Conservation (phyloP, 2,888 invertebrate species). For the Resseliella maxima region DNA sequence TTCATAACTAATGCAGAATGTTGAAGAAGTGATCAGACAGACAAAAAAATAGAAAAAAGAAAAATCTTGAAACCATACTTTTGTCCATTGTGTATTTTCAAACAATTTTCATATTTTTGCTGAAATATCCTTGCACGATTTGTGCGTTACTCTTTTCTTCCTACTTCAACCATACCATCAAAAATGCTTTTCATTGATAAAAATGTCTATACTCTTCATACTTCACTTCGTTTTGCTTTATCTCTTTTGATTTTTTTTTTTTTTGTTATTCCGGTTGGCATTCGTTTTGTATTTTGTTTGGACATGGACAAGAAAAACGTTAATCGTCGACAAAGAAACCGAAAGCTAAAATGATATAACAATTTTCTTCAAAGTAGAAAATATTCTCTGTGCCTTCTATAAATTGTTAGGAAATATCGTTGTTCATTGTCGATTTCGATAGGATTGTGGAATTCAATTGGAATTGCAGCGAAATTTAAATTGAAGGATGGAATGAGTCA, state of each 20-base stretch:
- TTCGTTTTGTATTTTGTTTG: not conserved
- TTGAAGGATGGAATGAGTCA: not conserved
- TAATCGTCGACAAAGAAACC: not conserved
- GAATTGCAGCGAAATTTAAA: not conserved
- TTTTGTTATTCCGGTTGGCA: not conserved
- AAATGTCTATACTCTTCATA: too few relatives aligned
- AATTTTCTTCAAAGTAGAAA: not conserved
- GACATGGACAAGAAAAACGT: not conserved
- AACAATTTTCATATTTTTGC: not conserved
- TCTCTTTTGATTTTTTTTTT: not conserved
- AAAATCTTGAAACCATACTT: not conserved
- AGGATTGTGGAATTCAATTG: not conserved
- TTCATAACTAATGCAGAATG: not conserved
- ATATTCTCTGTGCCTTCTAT: not conserved
- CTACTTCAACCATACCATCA: not conserved
- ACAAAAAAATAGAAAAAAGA: not conserved
- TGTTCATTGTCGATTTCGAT: not conserved
- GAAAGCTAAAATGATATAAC: not conserved
- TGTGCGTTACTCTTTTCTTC: not conserved
- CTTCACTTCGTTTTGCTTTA: too few relatives aligned
- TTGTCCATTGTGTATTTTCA: conserved; percentile 3
- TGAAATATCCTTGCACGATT: not conserved
- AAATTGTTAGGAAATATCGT: not conserved
- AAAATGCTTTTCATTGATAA: not conserved
- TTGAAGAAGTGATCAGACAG: not conserved